Evolutionary conservation across 2,113 vertebrate genomes (phyloP).

Genomic region (Anseranas semipalmata): DNA sequence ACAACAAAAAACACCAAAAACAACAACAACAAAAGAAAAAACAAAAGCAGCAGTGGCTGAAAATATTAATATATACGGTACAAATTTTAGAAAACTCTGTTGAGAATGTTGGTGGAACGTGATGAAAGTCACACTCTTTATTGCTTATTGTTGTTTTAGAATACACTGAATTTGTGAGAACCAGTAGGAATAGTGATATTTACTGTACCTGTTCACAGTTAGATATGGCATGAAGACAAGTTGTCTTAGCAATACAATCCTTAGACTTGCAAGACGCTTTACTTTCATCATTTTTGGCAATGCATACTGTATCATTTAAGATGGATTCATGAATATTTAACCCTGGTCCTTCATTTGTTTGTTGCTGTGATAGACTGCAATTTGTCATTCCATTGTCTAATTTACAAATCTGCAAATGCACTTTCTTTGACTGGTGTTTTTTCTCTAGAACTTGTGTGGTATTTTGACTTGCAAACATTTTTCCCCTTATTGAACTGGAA

Average conservation of each 20-base stretch:
- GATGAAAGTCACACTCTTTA: background rate
- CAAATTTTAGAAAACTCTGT: background rate
- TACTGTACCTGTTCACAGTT: constrained; percentile 61
- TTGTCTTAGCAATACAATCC: background rate
- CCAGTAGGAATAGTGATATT: background rate
- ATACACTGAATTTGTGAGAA: background rate
- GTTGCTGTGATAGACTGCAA: background rate
- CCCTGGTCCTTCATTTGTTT: background rate
- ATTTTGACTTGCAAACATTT: constrained; percentile 35
- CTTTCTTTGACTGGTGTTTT: background rate
- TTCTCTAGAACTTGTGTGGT: background rate
- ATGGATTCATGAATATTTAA: constrained; percentile 13
- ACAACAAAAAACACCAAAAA: too few relatives aligned
- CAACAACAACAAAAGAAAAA: too few relatives aligned
- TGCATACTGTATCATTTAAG: background rate
- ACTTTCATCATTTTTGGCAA: background rate
- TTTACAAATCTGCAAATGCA: constrained; percentile 56
- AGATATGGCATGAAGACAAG: background rate
- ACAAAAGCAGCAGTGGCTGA: background rate
- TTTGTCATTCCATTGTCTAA: constrained; percentile 45
- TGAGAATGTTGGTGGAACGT: background rate
- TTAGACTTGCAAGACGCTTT: background rate
- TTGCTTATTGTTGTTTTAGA: background rate
- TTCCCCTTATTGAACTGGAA: background rate
- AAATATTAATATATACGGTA: background rate